Conservation (phyloP, 2,888 invertebrate species). For the Bimastos eiseni region DNA sequence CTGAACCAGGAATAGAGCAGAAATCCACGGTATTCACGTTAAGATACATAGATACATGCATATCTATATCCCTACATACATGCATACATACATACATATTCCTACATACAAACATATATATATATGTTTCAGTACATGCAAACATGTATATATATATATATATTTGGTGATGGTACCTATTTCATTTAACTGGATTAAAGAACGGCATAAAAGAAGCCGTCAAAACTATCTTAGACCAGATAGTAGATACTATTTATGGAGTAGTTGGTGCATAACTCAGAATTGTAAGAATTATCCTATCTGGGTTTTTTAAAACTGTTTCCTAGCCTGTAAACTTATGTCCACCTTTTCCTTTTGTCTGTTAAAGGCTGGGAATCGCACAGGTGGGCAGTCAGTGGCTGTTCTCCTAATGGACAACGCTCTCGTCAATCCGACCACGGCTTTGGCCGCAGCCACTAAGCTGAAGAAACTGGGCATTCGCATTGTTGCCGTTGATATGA, state of each 20-base stretch:
- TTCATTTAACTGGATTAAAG: background rate
- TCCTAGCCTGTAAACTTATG: background rate
- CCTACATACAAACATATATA: too few relatives aligned
- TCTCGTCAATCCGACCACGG: conserved; percentile 15
- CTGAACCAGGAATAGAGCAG: too few relatives aligned
- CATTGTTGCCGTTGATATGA: conserved; percentile 31
- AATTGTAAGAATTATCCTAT: background rate
- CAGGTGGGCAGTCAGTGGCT: background rate
- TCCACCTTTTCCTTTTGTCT: background rate
- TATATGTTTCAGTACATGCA: too few relatives aligned
- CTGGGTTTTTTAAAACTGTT: background rate
- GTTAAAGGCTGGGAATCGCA: background rate
- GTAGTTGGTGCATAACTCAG: background rate
- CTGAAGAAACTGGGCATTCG: conserved; percentile 15
- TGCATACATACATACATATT: too few relatives aligned
- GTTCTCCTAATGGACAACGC: conserved; percentile 24
- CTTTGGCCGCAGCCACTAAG: background rate
- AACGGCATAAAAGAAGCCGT: background rate
- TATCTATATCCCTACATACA: too few relatives aligned
- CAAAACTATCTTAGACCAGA: too few relatives aligned
- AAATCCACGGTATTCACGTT: too few relatives aligned
- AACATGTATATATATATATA: too few relatives aligned
- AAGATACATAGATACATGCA: too few relatives aligned
- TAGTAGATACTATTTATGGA: background rate
- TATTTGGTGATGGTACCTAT: too few relatives aligned